Percentiles rank a stretch among this genome's conserved stretches.
Conservation (phyloP, 2,888 invertebrate genomes). For the Notodonta dromedarius region DNA sequence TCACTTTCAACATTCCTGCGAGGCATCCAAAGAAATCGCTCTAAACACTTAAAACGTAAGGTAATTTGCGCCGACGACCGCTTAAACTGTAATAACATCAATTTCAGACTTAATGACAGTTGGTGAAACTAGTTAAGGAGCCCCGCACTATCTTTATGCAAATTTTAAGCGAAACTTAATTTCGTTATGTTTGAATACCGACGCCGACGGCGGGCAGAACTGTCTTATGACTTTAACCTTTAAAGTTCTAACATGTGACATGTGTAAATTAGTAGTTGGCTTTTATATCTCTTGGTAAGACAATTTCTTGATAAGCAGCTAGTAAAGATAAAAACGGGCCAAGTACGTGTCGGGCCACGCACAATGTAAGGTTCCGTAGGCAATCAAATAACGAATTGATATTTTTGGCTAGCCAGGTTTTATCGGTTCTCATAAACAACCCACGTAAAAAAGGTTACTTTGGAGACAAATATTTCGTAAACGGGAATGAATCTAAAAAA, state of each 20-base stretch:
- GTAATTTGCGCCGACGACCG: conserved; percentile 32
- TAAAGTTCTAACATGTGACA: conserved; percentile 5
- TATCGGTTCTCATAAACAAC: no score
- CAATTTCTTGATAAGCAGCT: neutral
- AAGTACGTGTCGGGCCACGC: no score
- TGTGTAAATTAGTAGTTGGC: neutral
- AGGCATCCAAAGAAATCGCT: conserved; percentile 22
- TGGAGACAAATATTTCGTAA: no score
- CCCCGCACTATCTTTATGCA: conserved; percentile 40
- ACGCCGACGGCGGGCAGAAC: conserved; percentile 31
- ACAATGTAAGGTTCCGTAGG: no score
- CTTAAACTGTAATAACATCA: conserved; percentile 28
- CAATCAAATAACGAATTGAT: no score
- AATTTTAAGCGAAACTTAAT: conserved; percentile 38
- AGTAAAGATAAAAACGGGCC: neutral
- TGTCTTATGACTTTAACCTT: conserved; percentile 37
- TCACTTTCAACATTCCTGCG: conserved; percentile 56
- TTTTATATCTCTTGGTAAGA: neutral
- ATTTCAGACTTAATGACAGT: conserved; percentile 36
- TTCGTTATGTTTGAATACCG: conserved; percentile 32
- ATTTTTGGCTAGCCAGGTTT: no score
- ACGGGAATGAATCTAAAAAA: no score
- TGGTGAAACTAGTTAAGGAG: conserved; percentile 36
- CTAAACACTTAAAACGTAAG: conserved; percentile 25
- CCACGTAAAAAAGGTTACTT: no score